Percentiles rank a stretch among this genome's conserved stretches.
phyloP scores from a whole-genome alignment of 2,797 vertebrate genomes.

The Mormyrops attenuatus region DNA sequence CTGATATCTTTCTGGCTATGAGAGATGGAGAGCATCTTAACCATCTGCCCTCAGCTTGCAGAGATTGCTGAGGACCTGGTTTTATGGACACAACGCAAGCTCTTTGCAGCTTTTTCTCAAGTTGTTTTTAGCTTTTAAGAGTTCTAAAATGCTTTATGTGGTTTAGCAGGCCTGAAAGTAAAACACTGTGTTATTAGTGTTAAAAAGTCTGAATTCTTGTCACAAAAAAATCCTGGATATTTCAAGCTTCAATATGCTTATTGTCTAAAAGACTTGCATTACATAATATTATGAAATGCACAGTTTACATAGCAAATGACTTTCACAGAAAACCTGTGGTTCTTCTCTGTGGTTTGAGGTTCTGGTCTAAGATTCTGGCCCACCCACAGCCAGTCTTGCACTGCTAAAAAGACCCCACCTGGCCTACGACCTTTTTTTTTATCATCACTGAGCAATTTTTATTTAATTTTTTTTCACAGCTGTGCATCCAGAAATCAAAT shows the following conservation, averaged over 20 bases:
- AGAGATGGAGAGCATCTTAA: not conserved
- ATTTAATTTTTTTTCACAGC: not conserved
- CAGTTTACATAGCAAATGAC: not conserved
- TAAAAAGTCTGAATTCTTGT: not conserved
- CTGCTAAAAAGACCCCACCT: not conserved
- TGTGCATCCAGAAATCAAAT: not conserved
- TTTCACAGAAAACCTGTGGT: constrained; percentile 9
- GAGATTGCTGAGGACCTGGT: not conserved
- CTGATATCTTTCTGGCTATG: not conserved
- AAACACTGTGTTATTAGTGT: not conserved
- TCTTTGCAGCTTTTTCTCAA: not conserved
- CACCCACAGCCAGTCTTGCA: not conserved
- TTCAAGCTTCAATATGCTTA: constrained; percentile 1
- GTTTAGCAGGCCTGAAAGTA: not conserved
- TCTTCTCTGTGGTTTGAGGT: constrained; percentile 8
- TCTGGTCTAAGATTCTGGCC: not conserved
- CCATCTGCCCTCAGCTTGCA: not conserved
- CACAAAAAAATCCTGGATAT: not conserved
- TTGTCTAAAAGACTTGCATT: constrained; percentile 2
- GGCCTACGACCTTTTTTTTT: not conserved
- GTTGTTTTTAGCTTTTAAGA: not conserved
- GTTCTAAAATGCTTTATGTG: not conserved
- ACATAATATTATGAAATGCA: not conserved
- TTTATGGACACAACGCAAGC: not conserved
- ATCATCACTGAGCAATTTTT: not conserved